Percentiles rank a stretch among this genome's conserved stretches.
These are phyloP conservation scores for Drosophila lacertosa DNA, from an alignment of 1,140 invertebrate genomes.

Conservation along the genomic window DNA sequence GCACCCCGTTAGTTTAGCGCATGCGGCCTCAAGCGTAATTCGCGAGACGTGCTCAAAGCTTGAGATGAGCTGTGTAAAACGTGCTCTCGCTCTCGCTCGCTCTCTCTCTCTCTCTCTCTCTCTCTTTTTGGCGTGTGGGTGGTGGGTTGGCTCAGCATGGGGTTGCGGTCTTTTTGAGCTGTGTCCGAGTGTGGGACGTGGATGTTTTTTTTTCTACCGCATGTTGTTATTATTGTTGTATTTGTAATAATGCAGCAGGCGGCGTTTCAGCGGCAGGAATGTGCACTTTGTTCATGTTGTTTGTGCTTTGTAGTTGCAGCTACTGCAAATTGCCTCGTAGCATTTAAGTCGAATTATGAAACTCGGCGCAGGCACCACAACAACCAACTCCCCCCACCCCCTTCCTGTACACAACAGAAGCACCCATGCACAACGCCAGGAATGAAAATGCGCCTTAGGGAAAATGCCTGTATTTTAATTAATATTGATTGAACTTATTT, in stretches of 20 bases:
- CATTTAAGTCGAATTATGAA: conserved; percentile 82
- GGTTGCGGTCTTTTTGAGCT: conserved; percentile 18
- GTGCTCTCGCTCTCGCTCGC: conserved; percentile 4
- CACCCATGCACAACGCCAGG: conserved; percentile 42
- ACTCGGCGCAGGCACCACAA: conserved; percentile 27
- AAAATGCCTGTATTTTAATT: conserved; percentile 77
- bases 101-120: conserved; percentile 13
- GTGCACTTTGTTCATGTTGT: conserved; percentile 65
- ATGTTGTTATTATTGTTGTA: conserved; percentile 49
- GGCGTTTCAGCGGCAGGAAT: conserved; percentile 65
- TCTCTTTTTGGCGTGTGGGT: conserved; percentile 29
- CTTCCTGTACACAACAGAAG: conserved; percentile 24
- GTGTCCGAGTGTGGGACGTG: conserved; percentile 35
- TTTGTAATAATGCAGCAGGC: conserved; percentile 50
- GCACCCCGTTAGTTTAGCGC: conserved; percentile 31
- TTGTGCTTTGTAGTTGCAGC: conserved; percentile 47
- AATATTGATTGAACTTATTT: conserved; percentile 77
- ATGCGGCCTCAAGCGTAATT: conserved; percentile 18
- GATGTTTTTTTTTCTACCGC: conserved; percentile 63
- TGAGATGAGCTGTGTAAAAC: background rate
- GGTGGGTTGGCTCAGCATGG: conserved; percentile 32
- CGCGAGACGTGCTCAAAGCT: conserved; percentile 32
- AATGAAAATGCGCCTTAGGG: conserved; percentile 49
- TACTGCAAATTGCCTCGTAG: conserved; percentile 77
- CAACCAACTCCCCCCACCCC: conserved; percentile 7